phyloP scores from a whole-genome alignment of 2,888 invertebrate genomes.

The Atrina japonica region DNA sequence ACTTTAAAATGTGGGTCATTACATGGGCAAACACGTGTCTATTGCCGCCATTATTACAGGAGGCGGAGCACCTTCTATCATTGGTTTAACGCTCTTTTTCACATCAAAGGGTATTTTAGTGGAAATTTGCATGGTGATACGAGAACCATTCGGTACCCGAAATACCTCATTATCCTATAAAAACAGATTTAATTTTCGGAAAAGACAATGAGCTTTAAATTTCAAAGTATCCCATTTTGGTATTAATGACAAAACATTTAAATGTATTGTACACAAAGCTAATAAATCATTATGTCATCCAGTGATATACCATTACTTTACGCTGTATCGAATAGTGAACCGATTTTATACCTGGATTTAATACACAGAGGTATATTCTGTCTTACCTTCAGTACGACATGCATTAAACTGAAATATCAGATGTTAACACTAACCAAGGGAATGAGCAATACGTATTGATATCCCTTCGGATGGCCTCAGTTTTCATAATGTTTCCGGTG shows the following conservation, averaged over 20 bases:
- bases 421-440: too few relatives aligned
- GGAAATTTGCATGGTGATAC: conserved; percentile 7
- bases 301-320: too few relatives aligned
- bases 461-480: conserved; percentile 18
- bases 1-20: conserved; percentile 44
- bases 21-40: conserved; percentile 40
- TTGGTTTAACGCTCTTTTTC: conserved; percentile 15
- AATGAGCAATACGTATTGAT: too few relatives aligned
- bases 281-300: conserved; percentile 5
- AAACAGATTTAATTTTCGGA: conserved; percentile 18
- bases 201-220: conserved; percentile 21
- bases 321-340: too few relatives aligned
- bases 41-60: conserved; percentile 30
- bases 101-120: conserved; percentile 26
- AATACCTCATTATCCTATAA: conserved; percentile 25
- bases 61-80: conserved; percentile 27
- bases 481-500: conserved; percentile 35
- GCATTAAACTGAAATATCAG: too few relatives aligned
- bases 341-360: too few relatives aligned
- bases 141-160: conserved; percentile 12
- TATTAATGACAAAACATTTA: background rate
- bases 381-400: too few relatives aligned
- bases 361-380: too few relatives aligned
- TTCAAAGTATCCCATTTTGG: conserved; percentile 5
- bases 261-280: background rate